Evolutionary conservation across 2,113 vertebrate species (phyloP).

Genomic region (Pituophis catenifer): DNA sequence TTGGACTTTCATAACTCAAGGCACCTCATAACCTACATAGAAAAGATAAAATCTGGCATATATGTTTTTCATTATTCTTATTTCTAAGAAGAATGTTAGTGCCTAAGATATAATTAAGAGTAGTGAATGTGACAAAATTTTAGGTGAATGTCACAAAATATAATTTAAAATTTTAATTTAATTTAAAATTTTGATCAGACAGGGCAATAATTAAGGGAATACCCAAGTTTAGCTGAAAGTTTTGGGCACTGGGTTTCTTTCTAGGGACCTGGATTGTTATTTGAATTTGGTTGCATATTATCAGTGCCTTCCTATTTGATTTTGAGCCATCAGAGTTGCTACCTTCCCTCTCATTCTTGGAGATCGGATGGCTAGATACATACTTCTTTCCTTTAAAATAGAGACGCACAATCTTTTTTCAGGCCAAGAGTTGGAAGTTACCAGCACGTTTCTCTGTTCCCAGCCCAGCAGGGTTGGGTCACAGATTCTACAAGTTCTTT

Average conservation of each 20-base stretch:
- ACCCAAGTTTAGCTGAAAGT: neutral
- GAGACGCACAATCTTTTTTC: neutral
- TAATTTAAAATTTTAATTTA: neutral
- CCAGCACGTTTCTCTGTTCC: neutral
- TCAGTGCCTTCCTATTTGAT: neutral
- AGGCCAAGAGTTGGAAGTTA: neutral
- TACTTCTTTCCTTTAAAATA: neutral
- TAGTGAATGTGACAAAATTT: neutral
- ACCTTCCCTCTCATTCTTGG: neutral
- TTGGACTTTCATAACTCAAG: neutral
- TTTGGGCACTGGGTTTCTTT: neutral
- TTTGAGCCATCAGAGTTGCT: neutral
- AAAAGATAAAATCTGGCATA: neutral
- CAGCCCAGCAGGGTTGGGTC: neutral
- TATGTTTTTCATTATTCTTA: neutral
- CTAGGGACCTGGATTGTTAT: neutral
- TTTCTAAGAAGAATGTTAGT: neutral
- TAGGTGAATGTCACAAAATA: neutral
- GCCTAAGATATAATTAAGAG: neutral
- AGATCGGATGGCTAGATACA: neutral
- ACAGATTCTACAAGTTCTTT: neutral
- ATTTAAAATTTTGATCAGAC: neutral
- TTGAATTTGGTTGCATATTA: neutral
- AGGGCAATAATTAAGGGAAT: too few species aligned
- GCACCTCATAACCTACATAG: neutral